These are phyloP conservation scores for Rhorus exstirpatorius DNA, from an alignment of 2,888 invertebrate genomes.

Conservation along the genomic window DNA sequence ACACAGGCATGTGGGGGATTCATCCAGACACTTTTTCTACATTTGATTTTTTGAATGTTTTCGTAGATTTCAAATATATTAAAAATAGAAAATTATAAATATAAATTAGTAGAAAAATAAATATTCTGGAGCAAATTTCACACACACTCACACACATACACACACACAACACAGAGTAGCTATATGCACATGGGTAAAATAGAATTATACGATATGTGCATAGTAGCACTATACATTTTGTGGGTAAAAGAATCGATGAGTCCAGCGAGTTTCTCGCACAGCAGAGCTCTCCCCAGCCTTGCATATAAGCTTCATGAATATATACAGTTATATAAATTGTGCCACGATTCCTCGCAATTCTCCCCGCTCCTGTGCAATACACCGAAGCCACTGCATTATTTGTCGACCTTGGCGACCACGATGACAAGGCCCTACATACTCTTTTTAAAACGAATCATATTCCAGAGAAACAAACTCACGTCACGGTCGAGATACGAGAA, in stretches of 20 bases:
- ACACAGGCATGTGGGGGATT: too few relatives aligned
- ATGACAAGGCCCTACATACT: slow-evolving; percentile 49
- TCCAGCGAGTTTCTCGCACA: slow-evolving; percentile 51
- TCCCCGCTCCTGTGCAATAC: slow-evolving; percentile 13
- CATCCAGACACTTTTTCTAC: too few relatives aligned
- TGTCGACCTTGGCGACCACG: slow-evolving; percentile 59
- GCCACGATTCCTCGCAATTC: slow-evolving; percentile 30
- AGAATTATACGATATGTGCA: background rate
- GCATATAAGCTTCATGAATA: slow-evolving; percentile 38
- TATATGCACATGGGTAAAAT: background rate
- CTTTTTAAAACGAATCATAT: slow-evolving; percentile 62
- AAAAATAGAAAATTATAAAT: too few relatives aligned
- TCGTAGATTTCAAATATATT: too few relatives aligned
- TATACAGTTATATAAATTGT: too few relatives aligned
- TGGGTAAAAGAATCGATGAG: slow-evolving; percentile 63
- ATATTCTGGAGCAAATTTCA: too few relatives aligned
- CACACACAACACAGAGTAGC: background rate
- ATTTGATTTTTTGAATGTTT: too few relatives aligned
- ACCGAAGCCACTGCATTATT: slow-evolving; percentile 40
- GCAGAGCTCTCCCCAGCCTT: slow-evolving; percentile 35
- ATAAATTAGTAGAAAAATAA: background rate
- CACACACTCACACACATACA: too few relatives aligned
- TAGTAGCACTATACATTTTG: slow-evolving; percentile 6
- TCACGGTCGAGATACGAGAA: slow-evolving; percentile 32
- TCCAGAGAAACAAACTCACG: slow-evolving; percentile 56